Base-by-base conservation (phyloP, 1,140 invertebrate species). In the Papilio polyxenes region DNA sequence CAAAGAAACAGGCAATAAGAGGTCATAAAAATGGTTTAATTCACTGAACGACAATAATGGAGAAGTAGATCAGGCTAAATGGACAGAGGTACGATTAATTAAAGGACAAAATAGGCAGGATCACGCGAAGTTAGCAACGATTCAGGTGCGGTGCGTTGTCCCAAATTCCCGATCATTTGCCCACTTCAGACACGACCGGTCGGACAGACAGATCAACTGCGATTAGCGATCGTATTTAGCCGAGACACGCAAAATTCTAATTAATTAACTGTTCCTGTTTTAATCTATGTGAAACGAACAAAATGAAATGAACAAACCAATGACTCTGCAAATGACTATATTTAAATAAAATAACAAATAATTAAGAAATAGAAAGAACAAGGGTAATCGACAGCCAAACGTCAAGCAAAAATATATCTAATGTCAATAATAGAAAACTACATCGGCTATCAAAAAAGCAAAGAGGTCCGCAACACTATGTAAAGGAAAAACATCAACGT, bases 51-150 rank as follows among this genome's bases (percentile, higher is more conserved):
- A 48, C 62, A 83, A 87, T 84, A 82, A 84, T 84, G 84, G 81
- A 86, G 81, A 90, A 90, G 81, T 90, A 87, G 89, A 87, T 82
- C 88, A 86, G 85, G 84, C 85, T 92, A 92, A 91, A 92, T 72
- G 65, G 87, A 80, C 84, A 59, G 85, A 86, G 89, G 87, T 91
- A 91, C 90, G 88, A 91, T 91, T 93, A 91, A 92, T 92, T 92
- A 92, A 86, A 84, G 83, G 85, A 90, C 86, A 86, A 85, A 85
- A 89, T 92, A 86, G 90, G 85, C 74, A 75, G 17, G 81, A 89
- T 88, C 92, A 93, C 92, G 92, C 89, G 85, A 93, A 72, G 82
- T 82, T 82, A 83, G 78, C 69, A 56, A 80, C 84, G 83, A 84
- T 85, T 87, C 84, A 85, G 82, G 82, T 84, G 82, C 81, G 84